These are phyloP conservation scores for Coptodon rendalli DNA, from an alignment of 2,113 vertebrate genomes.

Conservation along the genomic window DNA sequence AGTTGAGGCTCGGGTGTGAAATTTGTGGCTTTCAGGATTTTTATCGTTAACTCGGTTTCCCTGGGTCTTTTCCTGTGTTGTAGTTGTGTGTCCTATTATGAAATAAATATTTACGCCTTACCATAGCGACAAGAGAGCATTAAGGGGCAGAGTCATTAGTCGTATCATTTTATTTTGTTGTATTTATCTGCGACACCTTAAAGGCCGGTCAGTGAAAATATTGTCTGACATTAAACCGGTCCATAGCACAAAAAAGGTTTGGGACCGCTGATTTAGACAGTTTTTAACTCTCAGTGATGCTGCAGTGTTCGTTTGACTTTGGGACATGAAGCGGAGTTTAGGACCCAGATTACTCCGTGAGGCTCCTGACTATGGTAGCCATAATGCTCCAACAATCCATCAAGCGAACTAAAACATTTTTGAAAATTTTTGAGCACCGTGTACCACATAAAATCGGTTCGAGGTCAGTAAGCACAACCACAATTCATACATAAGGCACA, in stretches of 20 bases:
- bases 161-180: neutral
- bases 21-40: no score
- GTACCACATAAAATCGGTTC: accelerated
- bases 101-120: neutral
- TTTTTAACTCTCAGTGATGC: neutral
- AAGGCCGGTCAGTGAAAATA: neutral
- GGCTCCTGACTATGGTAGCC: neutral
- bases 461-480: neutral
- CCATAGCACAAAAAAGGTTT: neutral
- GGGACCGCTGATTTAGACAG: neutral
- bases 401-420: neutral
- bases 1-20: no score
- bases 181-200: neutral
- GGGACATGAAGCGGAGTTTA: neutral
- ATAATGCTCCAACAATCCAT: neutral
- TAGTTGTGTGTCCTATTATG: neutral
- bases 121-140: neutral
- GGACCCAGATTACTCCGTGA: neutral
- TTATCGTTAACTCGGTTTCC: neutral
- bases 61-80: neutral
- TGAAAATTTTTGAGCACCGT: accelerated
- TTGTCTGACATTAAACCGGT: neutral
- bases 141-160: neutral
- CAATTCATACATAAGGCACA: neutral
- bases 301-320: neutral